Evolutionary conservation across 2,113 vertebrate species (phyloP).

Genomic region (Megaleporinus macrocephalus): DNA sequence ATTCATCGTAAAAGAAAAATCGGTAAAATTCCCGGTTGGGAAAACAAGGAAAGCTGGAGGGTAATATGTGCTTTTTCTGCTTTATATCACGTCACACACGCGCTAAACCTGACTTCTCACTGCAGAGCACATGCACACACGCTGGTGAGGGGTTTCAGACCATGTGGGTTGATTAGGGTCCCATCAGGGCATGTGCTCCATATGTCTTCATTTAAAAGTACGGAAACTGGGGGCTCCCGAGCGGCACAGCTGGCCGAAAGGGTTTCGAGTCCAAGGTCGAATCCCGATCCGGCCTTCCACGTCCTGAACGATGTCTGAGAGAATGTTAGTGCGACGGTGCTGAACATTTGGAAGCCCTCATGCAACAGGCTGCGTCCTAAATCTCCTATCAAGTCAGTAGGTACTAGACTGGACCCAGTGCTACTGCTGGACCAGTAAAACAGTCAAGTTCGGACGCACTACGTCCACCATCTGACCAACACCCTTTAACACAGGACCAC

Average conservation of each 20-base stretch:
- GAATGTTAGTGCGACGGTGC: background rate
- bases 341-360: background rate
- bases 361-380: background rate
- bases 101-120: background rate
- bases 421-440: too few relatives aligned
- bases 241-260: background rate
- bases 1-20: constrained; percentile 2
- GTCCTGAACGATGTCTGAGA: background rate
- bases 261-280: background rate
- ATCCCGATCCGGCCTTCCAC: background rate
- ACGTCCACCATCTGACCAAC: too few relatives aligned
- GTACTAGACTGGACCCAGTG: too few relatives aligned
- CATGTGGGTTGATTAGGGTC: constrained; percentile 28
- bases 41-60: too few relatives aligned
- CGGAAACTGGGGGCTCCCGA: background rate
- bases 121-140: background rate
- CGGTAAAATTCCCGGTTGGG: too few relatives aligned
- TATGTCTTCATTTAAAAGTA: background rate
- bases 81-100: background rate
- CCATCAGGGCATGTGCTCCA: background rate
- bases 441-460: too few relatives aligned
- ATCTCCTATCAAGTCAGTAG: too few relatives aligned
- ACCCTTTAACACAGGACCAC: too few relatives aligned
- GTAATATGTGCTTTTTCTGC: background rate
- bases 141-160: background rate